Conservation (phyloP, 2,113 vertebrate genomes). For the Sakesphorus luctuosus region DNA sequence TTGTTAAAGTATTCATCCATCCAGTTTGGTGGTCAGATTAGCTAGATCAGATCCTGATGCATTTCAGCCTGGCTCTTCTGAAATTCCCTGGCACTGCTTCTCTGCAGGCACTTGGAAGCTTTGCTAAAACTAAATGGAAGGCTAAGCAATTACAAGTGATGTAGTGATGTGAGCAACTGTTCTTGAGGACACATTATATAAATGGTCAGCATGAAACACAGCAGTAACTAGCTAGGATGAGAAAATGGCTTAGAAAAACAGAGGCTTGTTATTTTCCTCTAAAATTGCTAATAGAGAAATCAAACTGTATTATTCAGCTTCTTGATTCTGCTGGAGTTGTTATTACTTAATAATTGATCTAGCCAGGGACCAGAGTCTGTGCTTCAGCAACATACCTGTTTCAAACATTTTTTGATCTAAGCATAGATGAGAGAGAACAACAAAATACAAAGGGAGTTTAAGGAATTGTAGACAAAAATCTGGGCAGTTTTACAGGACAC, state of each 20-base stretch:
- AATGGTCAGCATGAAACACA: neutral
- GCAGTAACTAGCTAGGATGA: neutral
- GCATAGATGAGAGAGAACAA: neutral
- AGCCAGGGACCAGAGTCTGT: neutral
- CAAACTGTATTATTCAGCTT: neutral
- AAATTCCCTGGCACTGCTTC: neutral
- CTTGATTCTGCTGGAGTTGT: neutral
- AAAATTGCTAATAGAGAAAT: neutral
- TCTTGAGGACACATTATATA: neutral
- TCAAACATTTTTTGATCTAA: neutral
- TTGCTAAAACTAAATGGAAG: neutral
- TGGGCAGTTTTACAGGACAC: neutral
- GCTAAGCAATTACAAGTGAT: slow-evolving; percentile 10
- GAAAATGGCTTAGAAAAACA: neutral
- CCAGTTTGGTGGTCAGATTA: slow-evolving; percentile 23
- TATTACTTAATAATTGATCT: neutral
- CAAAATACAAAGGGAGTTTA: neutral
- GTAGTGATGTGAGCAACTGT: neutral
- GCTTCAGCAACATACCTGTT: neutral
- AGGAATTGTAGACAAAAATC: neutral
- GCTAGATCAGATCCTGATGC: neutral
- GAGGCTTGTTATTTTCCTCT: neutral
- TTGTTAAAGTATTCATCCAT: slow-evolving; percentile 22
- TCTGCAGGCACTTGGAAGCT: neutral
- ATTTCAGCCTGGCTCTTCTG: neutral